phyloP scores from a whole-genome alignment of 2,113 vertebrate genomes.

The Paedocypris sp. region DNA sequence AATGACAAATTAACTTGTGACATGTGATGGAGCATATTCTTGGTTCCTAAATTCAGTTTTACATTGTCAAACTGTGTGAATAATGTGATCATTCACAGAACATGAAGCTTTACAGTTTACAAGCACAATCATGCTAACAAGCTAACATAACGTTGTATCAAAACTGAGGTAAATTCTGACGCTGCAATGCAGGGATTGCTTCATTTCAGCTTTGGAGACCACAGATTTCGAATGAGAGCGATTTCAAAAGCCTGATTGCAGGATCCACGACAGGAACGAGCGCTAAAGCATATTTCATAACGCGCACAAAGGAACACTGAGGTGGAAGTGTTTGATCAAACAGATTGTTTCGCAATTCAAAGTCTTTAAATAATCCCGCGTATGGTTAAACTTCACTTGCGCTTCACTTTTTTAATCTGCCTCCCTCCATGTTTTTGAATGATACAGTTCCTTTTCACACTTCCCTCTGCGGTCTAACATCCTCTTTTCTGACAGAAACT shows the following conservation, averaged over 20 bases:
- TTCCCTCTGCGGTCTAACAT: conserved; percentile 41
- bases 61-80: too few species aligned
- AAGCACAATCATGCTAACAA: too few species aligned
- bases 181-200: not conserved
- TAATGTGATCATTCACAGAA: too few species aligned
- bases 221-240: not conserved
- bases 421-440: conserved; percentile 29
- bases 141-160: too few species aligned
- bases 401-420: conserved; percentile 9
- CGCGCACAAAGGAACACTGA: not conserved
- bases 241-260: not conserved
- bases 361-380: conserved; percentile 10
- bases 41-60: too few species aligned
- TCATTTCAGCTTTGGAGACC: not conserved
- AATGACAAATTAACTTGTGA: too few species aligned
- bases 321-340: conserved; percentile 16
- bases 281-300: conserved; percentile 14
- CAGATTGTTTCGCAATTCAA: conserved; percentile 1
- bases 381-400: conserved; percentile 11
- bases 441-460: conserved; percentile 41
- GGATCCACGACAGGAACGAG: not conserved
- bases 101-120: too few species aligned
- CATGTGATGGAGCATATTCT: too few species aligned
- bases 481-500: conserved; percentile 42
- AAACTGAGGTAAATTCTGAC: not conserved